Conservation (phyloP, 2,888 invertebrate genomes). For the Ferrisia virgata region DNA sequence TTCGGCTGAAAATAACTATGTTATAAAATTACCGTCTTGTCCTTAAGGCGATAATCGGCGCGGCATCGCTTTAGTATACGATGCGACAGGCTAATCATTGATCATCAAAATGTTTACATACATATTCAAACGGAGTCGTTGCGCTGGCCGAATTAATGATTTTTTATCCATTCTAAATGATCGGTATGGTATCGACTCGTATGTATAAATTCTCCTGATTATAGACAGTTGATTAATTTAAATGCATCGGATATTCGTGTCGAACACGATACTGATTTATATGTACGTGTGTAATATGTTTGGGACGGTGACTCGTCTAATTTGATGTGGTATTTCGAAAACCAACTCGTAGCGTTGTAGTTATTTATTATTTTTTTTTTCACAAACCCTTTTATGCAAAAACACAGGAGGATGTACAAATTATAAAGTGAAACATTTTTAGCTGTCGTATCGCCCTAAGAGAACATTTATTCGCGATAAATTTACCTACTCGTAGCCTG, state of each 20-base stretch:
- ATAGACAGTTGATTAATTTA: slow-evolving; percentile 8
- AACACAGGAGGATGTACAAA: neutral
- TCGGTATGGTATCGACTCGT: neutral
- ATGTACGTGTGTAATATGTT: too few relatives aligned
- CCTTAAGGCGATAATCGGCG: neutral
- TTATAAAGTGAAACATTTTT: neutral
- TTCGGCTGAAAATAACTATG: neutral
- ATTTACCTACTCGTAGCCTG: neutral
- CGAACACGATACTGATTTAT: neutral
- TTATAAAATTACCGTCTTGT: neutral
- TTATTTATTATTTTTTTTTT: too few relatives aligned
- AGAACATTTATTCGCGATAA: neutral
- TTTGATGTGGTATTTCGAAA: neutral
- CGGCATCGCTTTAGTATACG: neutral
- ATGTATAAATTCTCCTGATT: neutral
- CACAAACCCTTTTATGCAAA: neutral
- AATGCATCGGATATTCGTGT: neutral
- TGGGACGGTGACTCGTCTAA: neutral
- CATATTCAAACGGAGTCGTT: neutral
- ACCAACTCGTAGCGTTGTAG: neutral
- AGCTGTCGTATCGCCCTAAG: neutral
- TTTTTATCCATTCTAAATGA: neutral
- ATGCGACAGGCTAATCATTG: neutral
- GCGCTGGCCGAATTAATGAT: neutral
- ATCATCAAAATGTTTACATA: slow-evolving; percentile 17